These are phyloP conservation scores for Melanotaenia pygmaea DNA, from an alignment of 2,797 vertebrate species.

Conservation along the genomic window DNA sequence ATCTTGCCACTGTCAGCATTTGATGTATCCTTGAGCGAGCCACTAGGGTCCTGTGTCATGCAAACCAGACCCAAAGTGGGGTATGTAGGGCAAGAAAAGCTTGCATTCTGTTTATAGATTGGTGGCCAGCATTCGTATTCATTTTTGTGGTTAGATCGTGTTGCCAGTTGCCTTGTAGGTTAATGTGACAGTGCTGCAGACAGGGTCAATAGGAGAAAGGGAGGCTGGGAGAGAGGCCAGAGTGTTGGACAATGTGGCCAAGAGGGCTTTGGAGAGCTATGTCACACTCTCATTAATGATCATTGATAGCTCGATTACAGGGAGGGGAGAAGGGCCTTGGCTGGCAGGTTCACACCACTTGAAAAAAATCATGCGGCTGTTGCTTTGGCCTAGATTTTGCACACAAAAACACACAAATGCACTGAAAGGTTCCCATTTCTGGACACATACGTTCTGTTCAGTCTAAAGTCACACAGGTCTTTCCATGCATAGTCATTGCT, in stretches of 20 bases:
- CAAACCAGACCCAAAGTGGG: conserved; percentile 48
- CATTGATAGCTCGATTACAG: conserved; percentile 70
- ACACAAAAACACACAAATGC: neutral
- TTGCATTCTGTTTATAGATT: conserved; percentile 43
- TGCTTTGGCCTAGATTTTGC: conserved; percentile 6
- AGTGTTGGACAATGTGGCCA: conserved; percentile 38
- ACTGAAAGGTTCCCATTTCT: neutral
- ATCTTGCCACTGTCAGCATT: conserved; percentile 86
- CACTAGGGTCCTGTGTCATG: conserved; percentile 60
- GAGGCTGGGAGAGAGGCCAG: conserved; percentile 25
- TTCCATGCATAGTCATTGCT: conserved; percentile 50
- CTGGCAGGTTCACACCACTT: conserved; percentile 48
- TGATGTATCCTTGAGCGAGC: conserved; percentile 71
- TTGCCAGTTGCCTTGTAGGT: conserved; percentile 31
- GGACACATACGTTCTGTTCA: neutral
- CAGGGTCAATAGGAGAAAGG: conserved; percentile 38
- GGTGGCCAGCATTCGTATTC: conserved; percentile 32
- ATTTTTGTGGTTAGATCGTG: conserved; percentile 49
- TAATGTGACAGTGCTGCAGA: conserved; percentile 28
- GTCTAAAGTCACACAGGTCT: conserved; percentile 42
- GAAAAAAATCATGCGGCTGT: conserved; percentile 32
- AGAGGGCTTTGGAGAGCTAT: conserved; percentile 49
- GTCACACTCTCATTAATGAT: conserved; percentile 71
- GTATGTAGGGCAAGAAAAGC: neutral
- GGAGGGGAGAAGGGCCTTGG: conserved; percentile 41